phyloP scores from a whole-genome alignment of 2,113 vertebrate genomes.

The Seriola rivoliana region DNA sequence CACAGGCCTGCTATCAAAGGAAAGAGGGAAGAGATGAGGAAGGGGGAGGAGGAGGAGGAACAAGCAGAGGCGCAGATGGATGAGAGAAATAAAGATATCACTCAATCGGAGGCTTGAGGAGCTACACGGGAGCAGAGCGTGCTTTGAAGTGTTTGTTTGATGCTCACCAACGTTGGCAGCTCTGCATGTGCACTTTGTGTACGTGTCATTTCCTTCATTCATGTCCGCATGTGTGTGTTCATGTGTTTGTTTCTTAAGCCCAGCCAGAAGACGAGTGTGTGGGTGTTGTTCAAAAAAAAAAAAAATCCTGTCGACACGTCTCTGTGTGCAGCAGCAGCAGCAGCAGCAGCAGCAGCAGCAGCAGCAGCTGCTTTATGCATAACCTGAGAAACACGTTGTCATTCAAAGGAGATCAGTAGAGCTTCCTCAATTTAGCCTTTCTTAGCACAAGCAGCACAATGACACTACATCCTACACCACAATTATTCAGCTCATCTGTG shows the following conservation, averaged over 20 bases:
- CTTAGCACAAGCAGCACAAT: neutral
- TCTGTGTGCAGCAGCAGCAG: neutral
- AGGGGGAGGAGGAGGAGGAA: neutral
- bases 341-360: conserved; percentile 7
- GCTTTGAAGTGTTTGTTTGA: conserved; percentile 36
- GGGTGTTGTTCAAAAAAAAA: neutral
- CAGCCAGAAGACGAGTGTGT: conserved; percentile 2
- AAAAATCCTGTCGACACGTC: conserved; percentile 7
- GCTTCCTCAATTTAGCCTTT: neutral
- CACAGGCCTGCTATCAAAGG: conserved; percentile 19
- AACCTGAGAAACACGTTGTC: conserved; percentile 22
- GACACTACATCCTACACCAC: neutral
- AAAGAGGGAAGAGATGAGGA: neutral
- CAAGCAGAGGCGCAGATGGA: neutral
- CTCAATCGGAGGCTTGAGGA: conserved; percentile 2
- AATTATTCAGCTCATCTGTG: neutral
- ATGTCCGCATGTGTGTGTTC: neutral
- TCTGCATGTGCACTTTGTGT: conserved; percentile 8
- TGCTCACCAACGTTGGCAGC: conserved; percentile 6
- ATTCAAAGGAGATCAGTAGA: conserved; percentile 12
- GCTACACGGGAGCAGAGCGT: neutral
- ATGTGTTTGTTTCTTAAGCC: no score
- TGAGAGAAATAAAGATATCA: conserved; percentile 29
- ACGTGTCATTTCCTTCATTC: conserved; percentile 9
- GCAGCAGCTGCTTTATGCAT: conserved; percentile 25